Conservation (phyloP, 2,888 invertebrate species). For the Pollenia amentaria region DNA sequence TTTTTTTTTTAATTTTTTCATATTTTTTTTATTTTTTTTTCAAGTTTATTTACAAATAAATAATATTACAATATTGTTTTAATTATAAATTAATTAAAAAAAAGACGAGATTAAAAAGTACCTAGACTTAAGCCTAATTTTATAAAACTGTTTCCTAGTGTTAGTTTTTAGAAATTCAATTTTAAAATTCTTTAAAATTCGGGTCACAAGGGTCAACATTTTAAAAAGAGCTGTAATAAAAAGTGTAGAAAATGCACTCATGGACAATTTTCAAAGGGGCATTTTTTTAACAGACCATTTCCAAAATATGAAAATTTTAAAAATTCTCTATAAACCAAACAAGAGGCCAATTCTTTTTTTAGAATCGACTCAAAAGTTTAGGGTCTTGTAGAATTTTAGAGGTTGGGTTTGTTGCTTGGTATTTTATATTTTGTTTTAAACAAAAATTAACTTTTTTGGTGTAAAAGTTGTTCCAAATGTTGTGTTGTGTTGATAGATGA, state of each 20-base stretch:
- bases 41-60: conserved; percentile 84
- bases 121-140: conserved; percentile 81
- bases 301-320: conserved; percentile 8
- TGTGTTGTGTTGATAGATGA: conserved; percentile 60
- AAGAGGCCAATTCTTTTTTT: conserved; percentile 66
- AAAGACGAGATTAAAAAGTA: conserved; percentile 76
- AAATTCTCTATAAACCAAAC: conserved; percentile 57
- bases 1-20: conserved; percentile 78
- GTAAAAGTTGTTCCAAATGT: conserved; percentile 57
- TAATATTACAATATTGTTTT: conserved; percentile 83
- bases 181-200: conserved; percentile 44
- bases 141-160: conserved; percentile 77
- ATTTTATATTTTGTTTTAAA: not conserved
- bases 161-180: conserved; percentile 67
- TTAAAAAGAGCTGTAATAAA: conserved; percentile 58
- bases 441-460: not conserved
- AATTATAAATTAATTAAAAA: conserved; percentile 79
- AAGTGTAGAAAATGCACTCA: conserved; percentile 43
- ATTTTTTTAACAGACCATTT: conserved; percentile 44
- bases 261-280: conserved; percentile 9
- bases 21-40: conserved; percentile 75
- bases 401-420: not conserved
- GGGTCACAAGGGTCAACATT: conserved; percentile 26
- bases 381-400: not conserved
- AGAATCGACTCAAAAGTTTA: conserved; percentile 70